These are phyloP conservation scores for Nebria ingens DNA, from an alignment of 1,140 invertebrate species.

Conservation along the genomic window DNA sequence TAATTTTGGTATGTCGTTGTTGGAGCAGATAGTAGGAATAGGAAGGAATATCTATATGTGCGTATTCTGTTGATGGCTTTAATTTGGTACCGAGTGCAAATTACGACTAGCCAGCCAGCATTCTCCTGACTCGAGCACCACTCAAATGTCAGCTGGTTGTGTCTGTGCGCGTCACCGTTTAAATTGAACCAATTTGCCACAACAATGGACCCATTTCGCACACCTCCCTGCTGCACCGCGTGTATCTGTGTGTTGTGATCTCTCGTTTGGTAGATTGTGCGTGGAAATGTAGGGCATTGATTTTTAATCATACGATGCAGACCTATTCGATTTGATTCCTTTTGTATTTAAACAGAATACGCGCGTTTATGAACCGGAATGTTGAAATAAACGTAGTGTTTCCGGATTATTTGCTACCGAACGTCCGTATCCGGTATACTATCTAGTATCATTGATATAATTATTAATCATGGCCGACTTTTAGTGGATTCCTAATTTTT, in stretches of 20 bases:
- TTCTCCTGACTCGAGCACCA: not conserved
- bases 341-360: not conserved
- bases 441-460: not conserved
- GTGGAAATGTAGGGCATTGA: too few species aligned
- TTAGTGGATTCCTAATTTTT: too few species aligned
- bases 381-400: not conserved
- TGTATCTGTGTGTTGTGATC: not conserved
- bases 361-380: not conserved
- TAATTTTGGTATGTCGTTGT: not conserved
- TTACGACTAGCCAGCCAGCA: not conserved
- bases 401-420: not conserved
- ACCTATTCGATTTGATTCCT: not conserved
- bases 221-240: not conserved
- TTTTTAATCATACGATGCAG: not conserved
- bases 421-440: not conserved
- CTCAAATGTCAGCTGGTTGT: not conserved
- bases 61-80: not conserved
- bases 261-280: not conserved
- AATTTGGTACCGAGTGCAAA: not conserved
- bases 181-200: slow-evolving; percentile 7
- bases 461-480: too few species aligned
- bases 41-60: not conserved
- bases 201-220: not conserved
- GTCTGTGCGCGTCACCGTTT: not conserved
- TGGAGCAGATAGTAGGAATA: not conserved